These are phyloP conservation scores for Odontomachus brunneus DNA, from an alignment of 1,140 invertebrate species.

Conservation along the genomic window DNA sequence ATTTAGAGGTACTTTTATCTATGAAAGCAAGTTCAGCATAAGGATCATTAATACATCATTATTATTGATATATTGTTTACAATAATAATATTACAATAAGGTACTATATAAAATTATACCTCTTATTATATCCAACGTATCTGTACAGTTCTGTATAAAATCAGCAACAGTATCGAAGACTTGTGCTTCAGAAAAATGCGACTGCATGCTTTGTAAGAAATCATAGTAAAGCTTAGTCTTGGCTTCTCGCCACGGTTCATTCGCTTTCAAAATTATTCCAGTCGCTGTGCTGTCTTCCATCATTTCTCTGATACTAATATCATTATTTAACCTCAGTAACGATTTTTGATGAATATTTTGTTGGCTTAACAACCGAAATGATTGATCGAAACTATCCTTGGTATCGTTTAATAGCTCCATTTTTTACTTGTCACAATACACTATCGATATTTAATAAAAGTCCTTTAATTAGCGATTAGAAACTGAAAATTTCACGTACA, in stretches of 20 bases:
- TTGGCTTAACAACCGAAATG: conserved; percentile 64
- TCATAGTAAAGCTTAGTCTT: conserved; percentile 86
- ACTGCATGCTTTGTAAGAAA: conserved; percentile 87
- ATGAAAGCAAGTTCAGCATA: no score
- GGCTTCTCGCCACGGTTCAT: conserved; percentile 84
- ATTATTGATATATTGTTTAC: background rate
- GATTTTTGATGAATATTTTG: conserved; percentile 69
- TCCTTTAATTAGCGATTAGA: background rate
- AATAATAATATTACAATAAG: background rate
- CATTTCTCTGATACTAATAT: conserved; percentile 80
- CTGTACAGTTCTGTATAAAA: conserved; percentile 86
- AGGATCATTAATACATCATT: no score
- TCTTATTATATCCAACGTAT: conserved; percentile 85
- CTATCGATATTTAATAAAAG: background rate
- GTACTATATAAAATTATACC: conserved; percentile 71
- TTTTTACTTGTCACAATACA: conserved; percentile 15
- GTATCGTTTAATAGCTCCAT: conserved; percentile 64
- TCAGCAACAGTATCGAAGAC: conserved; percentile 87
- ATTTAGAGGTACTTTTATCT: no score
- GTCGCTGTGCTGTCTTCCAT: conserved; percentile 83
- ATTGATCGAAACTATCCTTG: conserved; percentile 65
- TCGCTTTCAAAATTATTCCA: conserved; percentile 83
- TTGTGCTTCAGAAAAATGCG: conserved; percentile 84
- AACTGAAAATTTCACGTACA: background rate
- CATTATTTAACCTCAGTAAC: conserved; percentile 75